Percentiles rank a stretch among this genome's conserved stretches.
phyloP scores from a whole-genome alignment of 2,113 vertebrate species.

The Phodopus roborovskii region DNA sequence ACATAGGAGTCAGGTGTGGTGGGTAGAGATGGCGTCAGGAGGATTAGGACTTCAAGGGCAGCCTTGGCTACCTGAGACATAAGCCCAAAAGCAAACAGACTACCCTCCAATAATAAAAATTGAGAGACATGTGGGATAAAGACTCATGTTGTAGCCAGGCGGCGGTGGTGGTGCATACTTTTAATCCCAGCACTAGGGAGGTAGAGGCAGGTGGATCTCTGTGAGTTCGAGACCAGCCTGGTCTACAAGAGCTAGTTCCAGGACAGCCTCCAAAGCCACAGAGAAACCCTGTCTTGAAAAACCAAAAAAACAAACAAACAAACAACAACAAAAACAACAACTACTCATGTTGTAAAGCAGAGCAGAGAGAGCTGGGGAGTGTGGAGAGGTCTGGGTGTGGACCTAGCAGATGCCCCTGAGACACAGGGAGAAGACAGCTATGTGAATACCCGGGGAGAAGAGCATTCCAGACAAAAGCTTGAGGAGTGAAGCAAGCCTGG shows the following conservation, averaged over 20 bases:
- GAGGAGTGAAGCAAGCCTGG: background rate
- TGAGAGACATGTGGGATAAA: background rate
- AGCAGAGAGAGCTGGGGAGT: background rate
- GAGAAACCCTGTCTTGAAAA: no score
- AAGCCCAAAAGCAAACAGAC: background rate
- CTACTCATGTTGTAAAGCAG: background rate
- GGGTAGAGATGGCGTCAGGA: background rate
- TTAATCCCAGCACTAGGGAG: no score
- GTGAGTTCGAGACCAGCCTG: no score
- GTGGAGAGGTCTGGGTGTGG: background rate
- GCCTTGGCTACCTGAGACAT: background rate
- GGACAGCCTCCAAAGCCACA: no score
- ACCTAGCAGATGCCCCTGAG: background rate
- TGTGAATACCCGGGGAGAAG: background rate
- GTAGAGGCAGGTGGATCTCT: no score
- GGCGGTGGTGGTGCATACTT: no score
- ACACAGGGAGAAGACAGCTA: background rate
- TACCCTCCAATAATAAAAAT: background rate
- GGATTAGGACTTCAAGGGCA: background rate
- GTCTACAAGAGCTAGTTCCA: no score
- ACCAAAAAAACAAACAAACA: no score
- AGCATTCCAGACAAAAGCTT: background rate
- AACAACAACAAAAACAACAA: no score
- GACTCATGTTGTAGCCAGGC: no score
- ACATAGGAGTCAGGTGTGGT: background rate